Base-by-base conservation (phyloP, 2,113 vertebrate species). In the Picathartes gymnocephalus region DNA sequence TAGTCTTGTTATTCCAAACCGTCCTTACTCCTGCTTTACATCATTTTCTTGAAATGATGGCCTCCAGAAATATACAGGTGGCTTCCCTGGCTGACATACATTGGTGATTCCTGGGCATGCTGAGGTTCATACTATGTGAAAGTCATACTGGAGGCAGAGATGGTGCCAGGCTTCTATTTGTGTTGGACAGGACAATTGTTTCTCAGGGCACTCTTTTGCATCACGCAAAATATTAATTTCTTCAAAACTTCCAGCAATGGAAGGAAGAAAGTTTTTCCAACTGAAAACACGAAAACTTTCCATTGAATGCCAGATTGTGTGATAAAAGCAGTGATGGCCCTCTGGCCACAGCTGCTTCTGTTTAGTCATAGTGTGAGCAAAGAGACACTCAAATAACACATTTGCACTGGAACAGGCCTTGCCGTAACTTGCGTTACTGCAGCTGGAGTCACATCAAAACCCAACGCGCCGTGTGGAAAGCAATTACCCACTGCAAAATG, bases 351-450 rank as follows among this genome's bases (percentile, higher is more conserved):
- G 98, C 98, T 98, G 98, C 97, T 98, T 96, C 96, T 96, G 77
- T 97, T 98, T 98, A 98, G 98, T 98, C 97, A 98, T 96, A 97
- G 98, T 97, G 93, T 92, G 96, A 98, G 97, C 91, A 90, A 89
- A 97, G 93, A 93, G 93, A 95, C 81, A 42, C 96, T 97, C 47
- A 78, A 97, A 97, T 97, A 97, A 95, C 93, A 84, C 91, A 97
- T 97, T 97, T 96, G 73, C 95, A 95, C 94, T 97, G 97, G 93
- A 97, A 98, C 97, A 97, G 95, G 91, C 96, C 95, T 96, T 86
- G 92, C 93, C 3, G 45, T 92, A 95, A 66, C 95, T 96, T 93
- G 97, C 47, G 57, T 97, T 96, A 90, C 92, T 96, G 94, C 97
- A 98, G 97, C 96, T 98, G 98, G 95, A 91, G 88, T 95, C 82